phyloP scores from a whole-genome alignment of 1,140 invertebrate genomes.

The Monomorium pharaonis region DNA sequence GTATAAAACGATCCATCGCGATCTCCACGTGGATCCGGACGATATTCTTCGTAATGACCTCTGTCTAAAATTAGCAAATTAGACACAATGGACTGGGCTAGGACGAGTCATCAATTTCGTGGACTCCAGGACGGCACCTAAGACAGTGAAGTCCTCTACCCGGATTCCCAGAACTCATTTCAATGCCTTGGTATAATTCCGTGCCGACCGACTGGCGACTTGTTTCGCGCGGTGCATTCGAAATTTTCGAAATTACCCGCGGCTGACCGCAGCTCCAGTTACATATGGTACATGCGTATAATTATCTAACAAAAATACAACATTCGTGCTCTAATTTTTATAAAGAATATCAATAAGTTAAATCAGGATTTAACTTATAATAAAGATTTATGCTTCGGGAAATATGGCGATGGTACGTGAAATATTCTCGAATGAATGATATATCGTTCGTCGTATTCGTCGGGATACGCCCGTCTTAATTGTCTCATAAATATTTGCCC shows the following conservation, averaged over 20 bases:
- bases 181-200: conserved; percentile 49
- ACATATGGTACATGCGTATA: neutral
- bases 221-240: conserved; percentile 47
- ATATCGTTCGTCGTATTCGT: neutral
- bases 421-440: neutral
- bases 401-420: no score
- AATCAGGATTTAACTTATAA: neutral
- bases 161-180: conserved; percentile 51
- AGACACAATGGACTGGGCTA: conserved; percentile 40
- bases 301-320: neutral
- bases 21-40: neutral
- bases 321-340: neutral
- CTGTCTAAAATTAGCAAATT: conserved; percentile 54
- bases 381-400: neutral
- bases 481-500: conserved; percentile 5
- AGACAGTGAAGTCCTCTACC: conserved; percentile 49
- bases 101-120: conserved; percentile 50
- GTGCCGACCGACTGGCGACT: conserved; percentile 37
- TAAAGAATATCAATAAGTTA: neutral
- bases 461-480: neutral
- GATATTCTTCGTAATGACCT: conserved; percentile 37
- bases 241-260: conserved; percentile 38
- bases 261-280: neutral
- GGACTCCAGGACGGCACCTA: conserved; percentile 36
- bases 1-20: neutral